phyloP scores from a whole-genome alignment of 1,140 invertebrate species.

The Calliopsis andreniformis region DNA sequence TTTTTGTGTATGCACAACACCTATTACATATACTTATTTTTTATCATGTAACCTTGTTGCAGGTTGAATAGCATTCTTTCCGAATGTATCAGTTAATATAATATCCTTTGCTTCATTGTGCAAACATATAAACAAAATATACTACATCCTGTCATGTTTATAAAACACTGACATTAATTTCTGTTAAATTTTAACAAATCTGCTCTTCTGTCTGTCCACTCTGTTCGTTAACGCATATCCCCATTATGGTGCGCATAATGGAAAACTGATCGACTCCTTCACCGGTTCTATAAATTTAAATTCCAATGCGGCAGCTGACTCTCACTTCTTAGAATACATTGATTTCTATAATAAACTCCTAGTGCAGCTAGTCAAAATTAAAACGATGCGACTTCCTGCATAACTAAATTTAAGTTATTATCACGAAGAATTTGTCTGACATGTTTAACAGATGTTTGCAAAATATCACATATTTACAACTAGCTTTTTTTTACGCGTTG shows the following conservation, averaged over 20 bases:
- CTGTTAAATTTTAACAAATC: slow-evolving; percentile 81
- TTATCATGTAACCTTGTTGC: slow-evolving; percentile 66
- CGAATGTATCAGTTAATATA: slow-evolving; percentile 65
- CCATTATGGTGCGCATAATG: slow-evolving; percentile 24
- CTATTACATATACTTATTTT: slow-evolving; percentile 58
- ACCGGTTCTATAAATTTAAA: slow-evolving; percentile 40
- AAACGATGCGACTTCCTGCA: slow-evolving; percentile 36
- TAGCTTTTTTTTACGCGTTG: slow-evolving; percentile 9
- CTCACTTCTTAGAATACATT: slow-evolving; percentile 44
- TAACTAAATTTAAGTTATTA: slow-evolving; percentile 41
- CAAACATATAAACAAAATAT: slow-evolving; percentile 80
- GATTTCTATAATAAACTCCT: slow-evolving; percentile 29
- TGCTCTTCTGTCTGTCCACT: slow-evolving; percentile 50
- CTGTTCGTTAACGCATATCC: slow-evolving; percentile 21
- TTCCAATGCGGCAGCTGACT: slow-evolving; percentile 52
- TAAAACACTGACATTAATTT: slow-evolving; percentile 80
- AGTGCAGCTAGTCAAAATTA: slow-evolving; percentile 43
- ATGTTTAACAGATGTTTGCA: slow-evolving; percentile 39
- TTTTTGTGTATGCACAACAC: slow-evolving; percentile 64
- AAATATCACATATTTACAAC: slow-evolving; percentile 47
- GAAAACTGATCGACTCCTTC: slow-evolving; percentile 17
- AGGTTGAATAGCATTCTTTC: slow-evolving; percentile 71
- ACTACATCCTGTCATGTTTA: slow-evolving; percentile 80
- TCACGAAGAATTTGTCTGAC: slow-evolving; percentile 33
- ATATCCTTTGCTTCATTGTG: slow-evolving; percentile 70